Conservation (phyloP, 2,113 vertebrate species). For the Cynoglossus semilaevis region DNA sequence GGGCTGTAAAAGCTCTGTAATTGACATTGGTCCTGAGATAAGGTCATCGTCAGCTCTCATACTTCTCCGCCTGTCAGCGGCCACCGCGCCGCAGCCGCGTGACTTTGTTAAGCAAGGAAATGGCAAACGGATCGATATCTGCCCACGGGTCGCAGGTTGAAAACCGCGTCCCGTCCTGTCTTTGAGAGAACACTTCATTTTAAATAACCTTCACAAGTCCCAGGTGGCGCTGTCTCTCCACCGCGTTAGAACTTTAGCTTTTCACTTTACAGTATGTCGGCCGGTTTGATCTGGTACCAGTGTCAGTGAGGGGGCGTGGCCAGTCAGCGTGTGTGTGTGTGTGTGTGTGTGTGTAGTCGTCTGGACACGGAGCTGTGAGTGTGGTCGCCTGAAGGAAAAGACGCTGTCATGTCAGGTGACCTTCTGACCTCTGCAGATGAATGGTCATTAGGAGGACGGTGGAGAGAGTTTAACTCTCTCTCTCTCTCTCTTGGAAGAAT, state of each 20-base stretch:
- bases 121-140: conserved; percentile 42
- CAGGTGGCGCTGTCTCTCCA: conserved; percentile 2
- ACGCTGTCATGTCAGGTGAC: conserved; percentile 41
- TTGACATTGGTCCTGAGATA: conserved; percentile 31
- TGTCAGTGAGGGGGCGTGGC: conserved; percentile 28
- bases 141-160: conserved; percentile 42
- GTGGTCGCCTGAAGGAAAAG: conserved; percentile 53
- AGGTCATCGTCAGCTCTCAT: conserved; percentile 51
- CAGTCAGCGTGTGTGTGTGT: conserved; percentile 5
- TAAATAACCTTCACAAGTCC: conserved; percentile 48
- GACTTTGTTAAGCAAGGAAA: conserved; percentile 49
- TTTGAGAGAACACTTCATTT: conserved; percentile 12
- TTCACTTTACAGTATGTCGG: conserved; percentile 42
- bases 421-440: conserved; percentile 47
- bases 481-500: neutral
- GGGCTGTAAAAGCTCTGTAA: conserved; percentile 31
- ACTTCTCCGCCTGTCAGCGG: conserved; percentile 33
- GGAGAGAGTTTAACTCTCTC: conserved; percentile 7
- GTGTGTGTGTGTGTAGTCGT: conserved; percentile 47
- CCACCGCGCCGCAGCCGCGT: conserved; percentile 8
- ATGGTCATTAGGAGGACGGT: conserved; percentile 39
- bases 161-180: conserved; percentile 10
- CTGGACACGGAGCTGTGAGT: conserved; percentile 26
- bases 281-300: conserved; percentile 40
- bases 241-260: conserved; percentile 8